Base-by-base conservation (phyloP, 2,113 vertebrate species). In the Solenodon paradoxus region DNA sequence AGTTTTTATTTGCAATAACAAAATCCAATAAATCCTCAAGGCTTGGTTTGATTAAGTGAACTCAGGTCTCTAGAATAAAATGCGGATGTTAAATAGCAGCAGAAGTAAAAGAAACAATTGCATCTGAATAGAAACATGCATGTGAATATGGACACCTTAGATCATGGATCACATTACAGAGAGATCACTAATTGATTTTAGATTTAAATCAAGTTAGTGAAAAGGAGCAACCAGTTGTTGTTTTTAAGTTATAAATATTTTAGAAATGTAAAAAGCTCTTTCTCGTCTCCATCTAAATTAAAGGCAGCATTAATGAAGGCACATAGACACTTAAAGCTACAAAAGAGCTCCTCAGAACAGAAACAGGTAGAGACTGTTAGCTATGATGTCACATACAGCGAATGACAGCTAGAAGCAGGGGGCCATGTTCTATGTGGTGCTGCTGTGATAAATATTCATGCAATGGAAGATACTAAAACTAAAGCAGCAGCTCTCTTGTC, bases 391-490 rank as follows among this genome's bases (percentile, higher is more conserved):
- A 2, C 38, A 11, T 22, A 10, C 0, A 72, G 72, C 78, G 15
- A 53, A 45, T 15, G 49, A 35, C 3, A 1, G 11, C 55, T 59
- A 26, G 32, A 85, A 92, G n/a, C 72, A 64, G 47, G 47, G 11
- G 90, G n/a, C 87, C 30, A n/a, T 42, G 11, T 30, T 93, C 51
- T 88, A 47, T 84, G 78, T 35, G 24, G n/a, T 82, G n/a, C 26
- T 63, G 10, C 66, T 15, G 0, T 30, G 22, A 90, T 96, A 88
- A 94, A 96, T 96, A 96, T 91, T 94, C 90, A 95, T 71, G 51
- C 30, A 7, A 11, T 0, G 45, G n/a, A 88, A 86, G 71, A 95
- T 61, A 57, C 94, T 93, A 86, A 94, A 96, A 79, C 61, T n/a
- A 66, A 78, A 92, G 72, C 77, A 74, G n/a, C 55, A 96, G 51